These are phyloP conservation scores for Neomorphus geoffroyi DNA, from an alignment of 2,797 vertebrate genomes.

Conservation along the genomic window DNA sequence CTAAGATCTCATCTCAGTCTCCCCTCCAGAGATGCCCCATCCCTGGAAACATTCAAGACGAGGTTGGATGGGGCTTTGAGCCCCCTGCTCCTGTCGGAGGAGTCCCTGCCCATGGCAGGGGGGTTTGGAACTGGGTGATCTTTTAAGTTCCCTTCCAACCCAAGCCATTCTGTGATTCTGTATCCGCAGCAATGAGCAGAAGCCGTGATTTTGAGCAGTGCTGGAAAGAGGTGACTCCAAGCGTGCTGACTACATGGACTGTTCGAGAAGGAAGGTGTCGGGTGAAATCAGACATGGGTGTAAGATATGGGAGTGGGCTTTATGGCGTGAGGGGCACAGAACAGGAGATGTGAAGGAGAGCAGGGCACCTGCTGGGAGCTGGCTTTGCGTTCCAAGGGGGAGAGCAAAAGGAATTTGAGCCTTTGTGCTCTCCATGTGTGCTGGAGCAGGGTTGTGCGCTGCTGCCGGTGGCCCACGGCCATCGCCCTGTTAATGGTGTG, in stretches of 20 bases:
- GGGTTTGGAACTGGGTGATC: too few species aligned
- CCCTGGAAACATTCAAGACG: too few species aligned
- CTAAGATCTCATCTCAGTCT: too few species aligned
- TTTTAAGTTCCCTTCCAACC: too few species aligned
- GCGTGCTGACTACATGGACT: accelerated
- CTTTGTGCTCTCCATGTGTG: background rate
- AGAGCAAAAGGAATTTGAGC: background rate
- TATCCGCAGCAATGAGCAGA: too few species aligned
- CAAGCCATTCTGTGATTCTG: too few species aligned
- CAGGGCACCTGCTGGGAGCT: background rate
- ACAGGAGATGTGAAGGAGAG: background rate
- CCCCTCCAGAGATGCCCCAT: too few species aligned
- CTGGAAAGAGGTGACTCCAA: background rate
- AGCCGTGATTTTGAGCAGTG: too few species aligned
- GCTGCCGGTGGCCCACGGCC: background rate
- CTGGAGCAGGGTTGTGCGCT: too few species aligned
- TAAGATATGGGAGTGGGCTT: background rate
- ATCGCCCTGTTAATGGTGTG: accelerated
- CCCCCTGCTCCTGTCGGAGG: too few species aligned
- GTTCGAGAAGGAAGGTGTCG: background rate
- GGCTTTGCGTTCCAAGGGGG: background rate
- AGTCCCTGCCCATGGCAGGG: too few species aligned
- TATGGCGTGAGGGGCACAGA: background rate
- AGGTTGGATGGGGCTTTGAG: too few species aligned
- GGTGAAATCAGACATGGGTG: background rate